Base-by-base conservation (phyloP, 1,140 invertebrate species). In the Lysiphlebus fabarum region DNA sequence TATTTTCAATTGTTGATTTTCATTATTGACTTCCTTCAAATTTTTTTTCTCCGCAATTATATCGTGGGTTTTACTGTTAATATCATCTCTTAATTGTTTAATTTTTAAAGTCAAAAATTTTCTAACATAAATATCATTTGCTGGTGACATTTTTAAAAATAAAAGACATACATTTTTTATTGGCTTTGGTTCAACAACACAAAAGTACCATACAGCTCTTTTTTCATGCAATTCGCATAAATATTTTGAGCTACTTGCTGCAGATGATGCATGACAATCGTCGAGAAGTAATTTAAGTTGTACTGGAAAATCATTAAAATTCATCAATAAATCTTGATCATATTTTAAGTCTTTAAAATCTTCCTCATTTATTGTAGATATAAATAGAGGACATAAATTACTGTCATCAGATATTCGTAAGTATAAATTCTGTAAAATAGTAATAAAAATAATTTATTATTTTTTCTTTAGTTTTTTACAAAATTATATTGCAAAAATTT, bases 141-240 rank as follows among this genome's bases (percentile, higher is more conserved):
- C 88, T 4, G 85, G 84, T 45, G 82, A 77, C 63, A 90, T 86
- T 61, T 84, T 86, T 9, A 92, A 76, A 47, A 86, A 86, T 56
- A 92, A 80, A 75, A 91, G 89, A 38, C 86, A 86, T 3, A 91
- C 75, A 67, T 90, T 84, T 71, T 89, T 90, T 70, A 92, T 91
- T 64, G 90, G 88, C 80, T 91, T 92, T 34, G 88, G 89, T 71
- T 91, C 90, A 8, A 91, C 83, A 33, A 91, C 75, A 70, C 90
- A 88, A 67, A 91, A 83, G 60, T 76, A 79, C 75, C 82, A 83
- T 43, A 82, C 79, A 41, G 77, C 66, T 47, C 73, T 75, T 62
- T 81, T 81, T 59, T 83, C 78, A 43, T 83, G 79, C 53, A 85
- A 73, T 34, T 85, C 64, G 55, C 84, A 73, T 7, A 85, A 68